Evolutionary conservation across 2,888 invertebrate genomes (phyloP).

Genomic region (Pemphredon lugubris): DNA sequence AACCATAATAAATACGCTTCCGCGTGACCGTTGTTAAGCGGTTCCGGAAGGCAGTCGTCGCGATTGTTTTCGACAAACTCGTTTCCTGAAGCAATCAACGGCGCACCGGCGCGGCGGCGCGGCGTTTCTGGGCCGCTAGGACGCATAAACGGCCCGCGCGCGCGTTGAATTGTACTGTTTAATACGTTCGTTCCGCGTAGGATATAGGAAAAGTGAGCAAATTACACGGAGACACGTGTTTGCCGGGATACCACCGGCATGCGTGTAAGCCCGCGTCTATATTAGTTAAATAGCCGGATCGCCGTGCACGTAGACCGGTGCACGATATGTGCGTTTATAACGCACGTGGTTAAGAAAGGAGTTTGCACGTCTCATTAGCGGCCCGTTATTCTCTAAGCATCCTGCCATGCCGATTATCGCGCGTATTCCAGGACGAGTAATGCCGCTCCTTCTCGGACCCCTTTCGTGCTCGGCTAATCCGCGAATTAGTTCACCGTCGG

Average conservation of each 20-base stretch:
- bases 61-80: background rate
- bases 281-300: background rate
- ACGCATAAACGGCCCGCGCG: no score
- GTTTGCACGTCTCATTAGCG: constrained; percentile 48
- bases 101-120: no score
- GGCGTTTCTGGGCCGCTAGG: no score
- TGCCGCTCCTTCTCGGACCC: background rate
- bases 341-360: constrained; percentile 38
- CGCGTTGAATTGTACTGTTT: no score
- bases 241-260: background rate
- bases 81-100: background rate
- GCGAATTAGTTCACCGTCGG: constrained; percentile 41
- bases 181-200: no score
- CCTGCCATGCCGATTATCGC: constrained; percentile 53
- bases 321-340: constrained; percentile 6
- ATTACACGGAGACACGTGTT: background rate
- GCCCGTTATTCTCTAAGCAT: constrained; percentile 55
- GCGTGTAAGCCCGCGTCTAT: background rate
- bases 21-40: no score
- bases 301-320: constrained; percentile 3
- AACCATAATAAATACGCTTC: no score
- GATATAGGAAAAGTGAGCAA: no score
- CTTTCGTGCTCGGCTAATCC: constrained; percentile 52
- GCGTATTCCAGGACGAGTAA: constrained; percentile 21
- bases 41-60: no score